These are phyloP conservation scores for Stegana nigrithorax DNA, from an alignment of 2,888 invertebrate genomes.

Conservation along the genomic window DNA sequence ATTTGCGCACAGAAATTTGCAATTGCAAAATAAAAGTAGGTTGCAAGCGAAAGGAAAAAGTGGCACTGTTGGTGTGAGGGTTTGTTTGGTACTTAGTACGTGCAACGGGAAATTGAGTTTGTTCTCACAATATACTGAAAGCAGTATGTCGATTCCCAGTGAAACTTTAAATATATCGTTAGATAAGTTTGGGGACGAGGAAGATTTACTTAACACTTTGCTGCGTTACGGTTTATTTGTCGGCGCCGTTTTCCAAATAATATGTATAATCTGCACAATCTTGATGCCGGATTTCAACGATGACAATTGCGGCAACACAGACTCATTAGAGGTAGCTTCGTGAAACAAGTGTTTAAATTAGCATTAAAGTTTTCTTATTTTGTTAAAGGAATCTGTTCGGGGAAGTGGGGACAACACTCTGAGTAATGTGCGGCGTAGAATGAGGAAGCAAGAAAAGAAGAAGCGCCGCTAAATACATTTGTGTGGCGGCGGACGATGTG, in stretches of 20 bases:
- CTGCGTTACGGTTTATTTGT: constrained; percentile 85
- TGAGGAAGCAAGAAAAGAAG: constrained; percentile 64
- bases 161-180: constrained; percentile 38
- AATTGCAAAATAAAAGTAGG: too few species aligned
- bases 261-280: constrained; percentile 85
- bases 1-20: too few species aligned
- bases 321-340: not conserved
- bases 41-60: too few species aligned
- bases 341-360: not conserved
- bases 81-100: too few species aligned
- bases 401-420: constrained; percentile 33
- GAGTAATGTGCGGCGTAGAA: constrained; percentile 55
- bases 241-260: constrained; percentile 88
- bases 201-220: constrained; percentile 79
- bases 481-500: not conserved
- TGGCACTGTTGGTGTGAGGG: too few species aligned
- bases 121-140: too few species aligned
- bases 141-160: too few species aligned
- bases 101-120: too few species aligned
- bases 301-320: constrained; percentile 32
- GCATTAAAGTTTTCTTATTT: constrained; percentile 2
- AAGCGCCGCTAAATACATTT: constrained; percentile 56
- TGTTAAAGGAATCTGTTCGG: constrained; percentile 18
- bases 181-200: constrained; percentile 70
- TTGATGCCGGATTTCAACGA: constrained; percentile 72